Conservation (phyloP, 2,113 vertebrate genomes). For the Larimichthys polyactis region DNA sequence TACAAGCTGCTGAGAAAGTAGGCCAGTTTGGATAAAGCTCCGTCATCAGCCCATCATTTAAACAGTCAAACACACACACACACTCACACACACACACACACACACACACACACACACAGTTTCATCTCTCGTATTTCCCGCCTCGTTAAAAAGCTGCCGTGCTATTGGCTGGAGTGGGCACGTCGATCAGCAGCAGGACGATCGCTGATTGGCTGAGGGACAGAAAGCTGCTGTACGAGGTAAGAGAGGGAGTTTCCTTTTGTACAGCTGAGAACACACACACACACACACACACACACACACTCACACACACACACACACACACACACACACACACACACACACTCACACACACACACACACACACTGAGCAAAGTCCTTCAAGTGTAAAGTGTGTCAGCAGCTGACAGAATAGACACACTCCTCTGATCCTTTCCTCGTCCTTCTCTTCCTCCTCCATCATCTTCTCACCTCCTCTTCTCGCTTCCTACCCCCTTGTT, state of each 20-base stretch:
- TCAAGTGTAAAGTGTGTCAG: slow-evolving; percentile 35
- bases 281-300: background rate
- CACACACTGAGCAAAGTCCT: slow-evolving; percentile 11
- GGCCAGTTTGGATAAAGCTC: slow-evolving; percentile 50
- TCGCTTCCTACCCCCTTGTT: background rate
- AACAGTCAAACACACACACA: slow-evolving; percentile 15
- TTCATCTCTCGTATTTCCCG: background rate
- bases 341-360: too few species aligned
- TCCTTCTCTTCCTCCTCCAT: background rate
- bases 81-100: background rate
- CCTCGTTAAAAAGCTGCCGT: background rate
- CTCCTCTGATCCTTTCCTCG: slow-evolving; percentile 2
- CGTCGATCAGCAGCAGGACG: background rate
- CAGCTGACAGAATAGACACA: slow-evolving; percentile 34
- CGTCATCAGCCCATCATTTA: slow-evolving; percentile 9
- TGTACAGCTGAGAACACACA: slow-evolving; percentile 15
- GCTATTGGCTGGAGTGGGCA: background rate
- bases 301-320: too few species aligned
- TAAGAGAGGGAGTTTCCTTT: slow-evolving; percentile 24
- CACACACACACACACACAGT: too few species aligned
- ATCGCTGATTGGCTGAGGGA: slow-evolving; percentile 12
- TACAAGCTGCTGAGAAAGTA: slow-evolving; percentile 54
- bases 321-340: too few species aligned
- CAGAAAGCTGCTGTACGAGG: background rate
- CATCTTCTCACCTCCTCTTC: background rate